These are phyloP conservation scores for Latrodectus hesperus DNA, from an alignment of 2,888 invertebrate genomes.

Conservation along the genomic window DNA sequence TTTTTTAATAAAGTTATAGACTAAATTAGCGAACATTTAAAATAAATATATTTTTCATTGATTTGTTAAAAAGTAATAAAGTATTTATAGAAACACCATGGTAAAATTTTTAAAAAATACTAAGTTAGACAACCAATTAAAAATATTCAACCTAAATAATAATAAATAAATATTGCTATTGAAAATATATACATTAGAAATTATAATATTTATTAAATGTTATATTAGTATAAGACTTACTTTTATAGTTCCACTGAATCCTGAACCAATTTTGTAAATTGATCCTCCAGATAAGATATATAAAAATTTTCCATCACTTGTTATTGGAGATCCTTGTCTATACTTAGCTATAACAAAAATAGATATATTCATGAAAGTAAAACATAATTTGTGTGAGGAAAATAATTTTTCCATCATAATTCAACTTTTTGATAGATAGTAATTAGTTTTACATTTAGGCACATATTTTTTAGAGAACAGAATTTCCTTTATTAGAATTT, in stretches of 20 bases:
- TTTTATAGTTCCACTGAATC: constrained; percentile 92
- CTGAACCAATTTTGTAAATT: constrained; percentile 94
- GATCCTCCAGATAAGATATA: constrained; percentile 88
- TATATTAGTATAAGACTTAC: constrained; percentile 74
- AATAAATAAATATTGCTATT: background rate
- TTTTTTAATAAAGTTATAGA: no score
- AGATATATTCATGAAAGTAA: background rate
- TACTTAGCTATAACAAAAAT: constrained; percentile 46
- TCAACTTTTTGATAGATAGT: no score
- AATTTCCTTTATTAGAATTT: no score
- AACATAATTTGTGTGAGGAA: background rate
- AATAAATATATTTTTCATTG: no score
- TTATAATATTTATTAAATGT: background rate
- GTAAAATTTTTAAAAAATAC: background rate
- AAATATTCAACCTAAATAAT: no score
- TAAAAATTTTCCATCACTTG: constrained; percentile 92
- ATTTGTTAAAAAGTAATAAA: no score
- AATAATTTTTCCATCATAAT: background rate
- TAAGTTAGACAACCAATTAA: no score
- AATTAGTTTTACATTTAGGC: no score
- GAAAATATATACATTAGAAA: background rate
- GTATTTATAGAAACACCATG: background rate
- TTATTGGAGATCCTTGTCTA: constrained; percentile 77
- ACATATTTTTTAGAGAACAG: no score
- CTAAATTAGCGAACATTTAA: no score